Base-by-base conservation (phyloP, 1,140 invertebrate species). In the Hormaphis cornu region DNA sequence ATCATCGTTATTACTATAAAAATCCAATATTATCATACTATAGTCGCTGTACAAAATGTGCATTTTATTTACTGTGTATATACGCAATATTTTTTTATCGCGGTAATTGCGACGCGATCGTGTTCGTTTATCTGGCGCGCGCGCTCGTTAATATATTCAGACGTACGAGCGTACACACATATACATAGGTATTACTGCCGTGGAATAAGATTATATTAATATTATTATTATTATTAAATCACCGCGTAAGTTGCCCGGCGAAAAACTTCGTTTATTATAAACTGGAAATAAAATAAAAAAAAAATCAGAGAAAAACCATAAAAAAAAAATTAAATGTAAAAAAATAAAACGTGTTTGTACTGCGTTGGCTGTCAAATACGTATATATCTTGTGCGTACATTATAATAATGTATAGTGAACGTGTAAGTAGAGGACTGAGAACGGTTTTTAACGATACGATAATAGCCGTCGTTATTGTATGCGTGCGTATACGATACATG, bases 361-460 rank as follows among this genome's bases (percentile, higher is more conserved):
- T 18, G 24, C 20, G 1, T 26, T 35, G 3, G 9, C 12, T 56
- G 53, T 56, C 53, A 18, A 56, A 35, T 35, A 30, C 30, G 12
- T 20, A 35, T n/a, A 9, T 52, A 28, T 52, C n/a, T n/a, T n/a
- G n/a, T n/a, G n/a, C n/a, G n/a, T n/a, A n/a, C n/a, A n/a, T n/a
- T n/a, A n/a, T n/a, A n/a, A n/a, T n/a, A n/a, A n/a, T n/a, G n/a
- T n/a, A n/a, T n/a, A n/a, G n/a, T n/a, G n/a, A n/a, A n/a, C n/a
- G n/a, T n/a, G n/a, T n/a, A n/a, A n/a, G n/a, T n/a, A 14, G 30
- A 35, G 4, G 24, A 56, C 53, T 10, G 30, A 12, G 50, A 56
- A 56, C 53, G 53, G 30, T 56, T 56, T 56, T 56, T 35, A 56
- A 56, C 53, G 53, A 56, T 56, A 35, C 53, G 35, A 56, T 56